These are phyloP conservation scores for Andrena marginata DNA, from an alignment of 2,888 invertebrate species.

Conservation along the genomic window DNA sequence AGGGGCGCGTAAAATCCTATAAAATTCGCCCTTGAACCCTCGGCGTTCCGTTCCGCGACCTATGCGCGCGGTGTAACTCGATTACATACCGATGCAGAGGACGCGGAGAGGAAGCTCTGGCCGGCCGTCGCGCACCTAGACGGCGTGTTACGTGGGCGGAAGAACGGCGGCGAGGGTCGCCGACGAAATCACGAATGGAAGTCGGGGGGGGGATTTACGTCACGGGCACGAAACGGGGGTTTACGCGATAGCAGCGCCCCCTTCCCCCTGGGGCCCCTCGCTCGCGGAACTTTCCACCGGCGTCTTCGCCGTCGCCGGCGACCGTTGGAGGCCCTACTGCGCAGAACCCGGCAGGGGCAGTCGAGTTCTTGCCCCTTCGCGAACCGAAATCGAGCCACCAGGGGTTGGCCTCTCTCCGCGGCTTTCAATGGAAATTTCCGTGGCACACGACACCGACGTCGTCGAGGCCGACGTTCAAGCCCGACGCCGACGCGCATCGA, in stretches of 20 bases:
- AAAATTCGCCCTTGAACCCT: conserved; percentile 53
- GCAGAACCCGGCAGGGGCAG: conserved; percentile 25
- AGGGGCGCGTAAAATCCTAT: conserved; percentile 42
- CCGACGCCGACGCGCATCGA: conserved; percentile 70
- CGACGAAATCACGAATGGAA: conserved; percentile 35
- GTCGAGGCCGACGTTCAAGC: conserved; percentile 26
- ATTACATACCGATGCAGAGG: conserved; percentile 47
- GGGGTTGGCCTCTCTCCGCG: conserved; percentile 12
- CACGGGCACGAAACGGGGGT: conserved; percentile 13
- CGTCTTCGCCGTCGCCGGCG: not conserved
- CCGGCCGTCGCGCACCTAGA: conserved; percentile 12
- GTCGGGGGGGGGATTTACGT: conserved; percentile 38
- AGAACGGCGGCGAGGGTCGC: not conserved
- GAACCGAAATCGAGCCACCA: conserved; percentile 37
- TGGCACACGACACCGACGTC: conserved; percentile 31
- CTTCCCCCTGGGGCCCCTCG: conserved; percentile 24
- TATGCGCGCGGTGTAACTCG: conserved; percentile 44
- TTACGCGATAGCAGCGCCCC: conserved; percentile 23
- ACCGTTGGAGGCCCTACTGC: conserved; percentile 7
- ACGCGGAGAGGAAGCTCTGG: not conserved
- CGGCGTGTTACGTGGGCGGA: conserved; percentile 7
- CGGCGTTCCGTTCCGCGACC: conserved; percentile 40
- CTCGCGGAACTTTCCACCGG: conserved; percentile 47
- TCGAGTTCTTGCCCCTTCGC: not conserved
- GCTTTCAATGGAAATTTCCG: conserved; percentile 78